Evolutionary conservation across 2,113 vertebrate genomes (phyloP), one percentile per base, ranked within the genome.

Genomic region (Eupsittula cactorum): DNA sequence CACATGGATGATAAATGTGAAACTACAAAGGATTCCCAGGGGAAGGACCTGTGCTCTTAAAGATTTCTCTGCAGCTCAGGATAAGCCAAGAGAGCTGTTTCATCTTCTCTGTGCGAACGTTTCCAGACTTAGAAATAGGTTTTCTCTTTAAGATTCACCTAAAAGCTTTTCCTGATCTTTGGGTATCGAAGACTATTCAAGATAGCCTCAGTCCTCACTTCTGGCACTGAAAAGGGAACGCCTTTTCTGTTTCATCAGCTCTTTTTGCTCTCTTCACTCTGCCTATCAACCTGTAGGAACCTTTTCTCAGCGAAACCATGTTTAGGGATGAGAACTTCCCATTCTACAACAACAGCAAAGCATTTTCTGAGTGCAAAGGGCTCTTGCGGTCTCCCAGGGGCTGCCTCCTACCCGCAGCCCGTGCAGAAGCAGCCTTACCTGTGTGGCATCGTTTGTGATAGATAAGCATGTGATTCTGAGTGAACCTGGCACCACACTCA

Each of bases 391-490:
- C 21, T 59, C 57, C 21, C 57, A 35, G 33, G 21, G 33, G 57
- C 57, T 14, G 33, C 49, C 69, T 73, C 64, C 60, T 16, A 11
- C 35, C 46, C 18, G n/a, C 33, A 13, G n/a, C 46, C 46, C 12
- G 67, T 14, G 67, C n/a, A 7, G 11, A 24, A 6, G 37, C 37
- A 31, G 84, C 76, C 97, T 98, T 97, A 99, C 99, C 99, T 97
- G 99, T 99, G 97, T 99, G 99, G 71, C 99, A 99, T 73, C 99
- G 98, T 96, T 99, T 99, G 92, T 99, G 99, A 97, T 99, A 99
- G 83, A 98, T 98, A 96, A 99, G 97, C 99, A 99, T 99, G 97
- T 99, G 99, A 97, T 99, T 99, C 98, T 99, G 99, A 70, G 99
- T 99, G 98, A 99, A 99, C 92, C 98, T 98, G 60, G 99, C 98